Evolutionary conservation across 2,888 invertebrate species (phyloP).

Genomic region (Euzetes globulus): DNA sequence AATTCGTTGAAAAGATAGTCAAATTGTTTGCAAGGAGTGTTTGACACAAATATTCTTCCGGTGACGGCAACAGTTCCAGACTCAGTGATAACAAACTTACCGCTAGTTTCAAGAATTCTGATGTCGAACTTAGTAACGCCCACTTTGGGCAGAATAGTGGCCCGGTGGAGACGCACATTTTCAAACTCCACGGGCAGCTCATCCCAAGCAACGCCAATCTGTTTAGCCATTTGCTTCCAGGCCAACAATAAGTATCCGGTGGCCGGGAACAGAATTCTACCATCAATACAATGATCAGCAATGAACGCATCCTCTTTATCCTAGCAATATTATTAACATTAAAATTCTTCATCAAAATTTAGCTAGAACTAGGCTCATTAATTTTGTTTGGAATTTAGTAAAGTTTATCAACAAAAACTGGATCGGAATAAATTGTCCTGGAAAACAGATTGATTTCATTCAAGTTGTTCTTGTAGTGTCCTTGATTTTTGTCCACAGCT

Average conservation of each 20-base stretch:
- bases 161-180: conserved; percentile 28
- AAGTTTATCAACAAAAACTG: no score
- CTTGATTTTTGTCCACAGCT: no score
- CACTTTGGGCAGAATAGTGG: conserved; percentile 16
- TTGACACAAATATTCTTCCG: conserved; percentile 44
- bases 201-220: not conserved
- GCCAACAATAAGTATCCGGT: conserved; percentile 57
- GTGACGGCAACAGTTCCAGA: conserved; percentile 46
- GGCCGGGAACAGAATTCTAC: conserved; percentile 52
- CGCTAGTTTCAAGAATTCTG: conserved; percentile 45
- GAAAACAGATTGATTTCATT: no score
- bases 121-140: conserved; percentile 24
- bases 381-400: no score
- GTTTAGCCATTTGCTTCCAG: conserved; percentile 64
- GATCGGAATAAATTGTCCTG: no score
- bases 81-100: conserved; percentile 49
- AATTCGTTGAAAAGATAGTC: not conserved
- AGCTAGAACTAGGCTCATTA: no score
- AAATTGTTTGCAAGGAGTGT: not conserved
- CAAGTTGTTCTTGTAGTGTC: no score
- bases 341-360: no score
- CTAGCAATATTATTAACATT: not conserved
- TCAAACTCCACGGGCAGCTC: conserved; percentile 31
- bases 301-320: conserved; percentile 53
- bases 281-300: conserved; percentile 59